Conservation (phyloP, 2,797 vertebrate species). For the Gadopsis bispinosus region DNA sequence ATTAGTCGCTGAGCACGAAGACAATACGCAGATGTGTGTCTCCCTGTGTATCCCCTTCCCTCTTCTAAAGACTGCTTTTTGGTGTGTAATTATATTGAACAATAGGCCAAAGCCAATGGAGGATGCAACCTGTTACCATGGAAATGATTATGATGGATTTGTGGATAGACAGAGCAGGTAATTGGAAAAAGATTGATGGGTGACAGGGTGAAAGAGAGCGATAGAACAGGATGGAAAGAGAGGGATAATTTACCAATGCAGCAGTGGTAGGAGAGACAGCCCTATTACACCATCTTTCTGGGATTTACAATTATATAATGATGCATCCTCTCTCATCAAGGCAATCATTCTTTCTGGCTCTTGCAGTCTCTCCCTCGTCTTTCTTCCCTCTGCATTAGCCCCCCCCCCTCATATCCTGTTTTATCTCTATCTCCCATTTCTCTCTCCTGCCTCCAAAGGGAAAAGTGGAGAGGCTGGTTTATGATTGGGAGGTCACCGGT, state of each 20-base stretch:
- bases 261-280: constrained; percentile 73
- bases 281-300: constrained; percentile 83
- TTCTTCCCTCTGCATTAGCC: constrained; percentile 50
- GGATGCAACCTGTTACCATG: constrained; percentile 86
- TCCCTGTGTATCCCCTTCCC: constrained; percentile 50
- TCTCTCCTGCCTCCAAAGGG: constrained; percentile 47
- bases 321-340: constrained; percentile 79
- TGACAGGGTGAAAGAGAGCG: constrained; percentile 75
- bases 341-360: constrained; percentile 75
- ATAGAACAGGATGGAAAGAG: constrained; percentile 65
- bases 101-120: constrained; percentile 82
- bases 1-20: constrained; percentile 48
- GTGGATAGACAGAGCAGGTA: constrained; percentile 87
- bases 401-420: constrained; percentile 47
- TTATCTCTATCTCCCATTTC: constrained; percentile 37
- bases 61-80: constrained; percentile 75
- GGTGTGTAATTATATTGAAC: constrained; percentile 82
- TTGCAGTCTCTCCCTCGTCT: constrained; percentile 61
- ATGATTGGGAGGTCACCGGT: constrained; percentile 36
- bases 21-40: constrained; percentile 64
- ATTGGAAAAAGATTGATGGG: constrained; percentile 90
- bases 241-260: constrained; percentile 75
- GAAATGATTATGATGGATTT: constrained; percentile 90
- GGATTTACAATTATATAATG: constrained; percentile 85
- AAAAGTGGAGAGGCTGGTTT: constrained; percentile 54